These are phyloP conservation scores for Rhopilema esculentum DNA, from an alignment of 30 jellyfish, hydroid and myxozoan species.

Conservation along the genomic window DNA sequence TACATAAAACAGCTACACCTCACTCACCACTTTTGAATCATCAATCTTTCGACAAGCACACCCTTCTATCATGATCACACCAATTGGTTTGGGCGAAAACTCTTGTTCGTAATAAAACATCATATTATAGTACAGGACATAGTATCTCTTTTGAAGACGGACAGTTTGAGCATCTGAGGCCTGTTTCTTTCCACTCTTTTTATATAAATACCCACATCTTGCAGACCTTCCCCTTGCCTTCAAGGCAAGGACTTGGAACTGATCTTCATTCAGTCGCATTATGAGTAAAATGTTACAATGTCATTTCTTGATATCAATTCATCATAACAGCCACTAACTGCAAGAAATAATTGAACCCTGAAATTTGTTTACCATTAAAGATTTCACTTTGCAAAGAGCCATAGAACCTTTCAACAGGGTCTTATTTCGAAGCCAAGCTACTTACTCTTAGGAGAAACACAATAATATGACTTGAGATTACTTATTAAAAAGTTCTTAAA, in stretches of 20 bases:
- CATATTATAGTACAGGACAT: conserved; percentile 82
- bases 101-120: conserved; percentile 82
- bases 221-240: conserved; percentile 66
- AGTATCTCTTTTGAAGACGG: conserved; percentile 91
- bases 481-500: no score
- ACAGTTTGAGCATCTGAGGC: conserved; percentile 73
- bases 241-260: conserved; percentile 74
- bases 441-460: no score
- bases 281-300: background rate
- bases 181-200: conserved; percentile 80
- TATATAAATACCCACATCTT: conserved; percentile 76
- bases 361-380: no score
- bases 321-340: conserved; percentile 3
- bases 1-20: background rate
- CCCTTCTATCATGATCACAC: conserved; percentile 88
- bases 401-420: no score
- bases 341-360: background rate
- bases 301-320: background rate
- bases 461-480: no score
- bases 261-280: conserved; percentile 79
- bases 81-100: conserved; percentile 78
- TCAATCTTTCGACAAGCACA: conserved; percentile 43
- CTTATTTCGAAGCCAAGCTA: no score
- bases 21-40: conserved; percentile 65
- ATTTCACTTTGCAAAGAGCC: no score